Evolutionary conservation across 2,113 vertebrate species (phyloP), one percentile per base, ranked within the genome.

Genomic region (Cololabis saira): DNA sequence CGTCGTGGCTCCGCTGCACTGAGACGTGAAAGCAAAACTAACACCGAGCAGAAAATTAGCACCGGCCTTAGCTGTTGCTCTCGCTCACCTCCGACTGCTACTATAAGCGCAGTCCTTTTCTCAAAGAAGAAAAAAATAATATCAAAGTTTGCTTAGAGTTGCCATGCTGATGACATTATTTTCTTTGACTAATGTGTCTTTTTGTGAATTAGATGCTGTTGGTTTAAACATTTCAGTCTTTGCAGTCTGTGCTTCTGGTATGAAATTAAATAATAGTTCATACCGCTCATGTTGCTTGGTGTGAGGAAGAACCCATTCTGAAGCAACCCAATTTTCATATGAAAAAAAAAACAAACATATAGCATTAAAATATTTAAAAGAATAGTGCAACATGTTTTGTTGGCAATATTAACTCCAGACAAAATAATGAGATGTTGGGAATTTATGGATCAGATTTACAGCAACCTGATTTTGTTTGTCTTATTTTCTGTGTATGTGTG

Each of bases 341-440:
- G 45, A 76, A 78, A 70, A 22, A 15, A 21, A 41, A 33, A 80
- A 82, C 81, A 21, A 41, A 33, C 78, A 82, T 81, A 75, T 49
- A 75, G 55, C 63, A 57, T 60, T 79, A 19, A 53, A 77, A 71
- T 27, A 27, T 43, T 84, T 50, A 63, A 44, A 57, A 77, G 43
- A 55, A 80, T 73, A 45, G 45, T n/a, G 37, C 50, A 62, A 50
- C 66, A 52, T 52, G 16, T 71, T 71, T 64, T 61, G 43, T 57
- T 83, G 43, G 44, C 71, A 74, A 71, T 72, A 82, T 53, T 76
- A 75, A 16, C 58, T 37, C 33, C 3, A 37, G 10, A 74, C 14
- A 67, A 81, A 70, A 74, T 57, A 14, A 78, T 84, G 83, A 79
- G 71, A 86, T 73, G 74, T 87, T 80, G 76, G 75, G 89, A 86